Percentiles rank a stretch among this genome's conserved stretches.
phyloP scores from a whole-genome alignment of 2,888 invertebrate genomes.

The Diadromus collaris region DNA sequence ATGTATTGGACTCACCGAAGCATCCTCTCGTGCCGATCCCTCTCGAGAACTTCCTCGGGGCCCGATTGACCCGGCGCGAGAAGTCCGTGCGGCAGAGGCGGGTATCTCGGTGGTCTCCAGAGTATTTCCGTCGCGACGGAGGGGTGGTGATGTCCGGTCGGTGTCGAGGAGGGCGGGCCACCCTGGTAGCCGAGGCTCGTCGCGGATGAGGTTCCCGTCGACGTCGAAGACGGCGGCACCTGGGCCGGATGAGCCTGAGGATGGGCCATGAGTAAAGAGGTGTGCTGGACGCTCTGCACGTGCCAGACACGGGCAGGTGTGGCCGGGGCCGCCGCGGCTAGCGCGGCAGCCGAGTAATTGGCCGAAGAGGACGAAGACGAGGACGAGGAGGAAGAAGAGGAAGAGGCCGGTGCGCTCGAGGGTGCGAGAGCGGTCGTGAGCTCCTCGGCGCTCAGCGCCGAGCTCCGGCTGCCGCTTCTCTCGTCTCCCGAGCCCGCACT shows the following conservation, averaged over 20 bases:
- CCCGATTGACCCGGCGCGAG: conserved; percentile 80
- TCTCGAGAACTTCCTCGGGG: conserved; percentile 81
- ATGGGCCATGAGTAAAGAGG: conserved; percentile 83
- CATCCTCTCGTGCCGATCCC: conserved; percentile 83
- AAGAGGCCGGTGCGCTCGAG: conserved; percentile 70
- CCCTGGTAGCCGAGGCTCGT: conserved; percentile 76
- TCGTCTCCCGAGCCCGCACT: conserved; percentile 88
- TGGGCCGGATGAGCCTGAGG: conserved; percentile 73
- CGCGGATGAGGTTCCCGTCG: conserved; percentile 69
- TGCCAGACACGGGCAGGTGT: conserved; percentile 80
- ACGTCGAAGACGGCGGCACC: conserved; percentile 73
- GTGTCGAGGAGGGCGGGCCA: conserved; percentile 54
- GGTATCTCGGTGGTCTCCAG: conserved; percentile 80
- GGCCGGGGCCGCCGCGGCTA: conserved; percentile 76
- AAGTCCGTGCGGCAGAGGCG: conserved; percentile 82
- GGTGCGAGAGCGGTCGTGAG: conserved; percentile 81
- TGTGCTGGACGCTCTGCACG: conserved; percentile 84
- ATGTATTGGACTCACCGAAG: conserved; percentile 51
- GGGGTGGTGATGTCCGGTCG: conserved; percentile 71
- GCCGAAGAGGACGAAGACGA: conserved; percentile 42
- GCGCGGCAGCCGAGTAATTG: conserved; percentile 69
- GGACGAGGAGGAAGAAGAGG: conserved; percentile 42
- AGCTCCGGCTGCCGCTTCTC: conserved; percentile 88
- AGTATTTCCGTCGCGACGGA: conserved; percentile 77
- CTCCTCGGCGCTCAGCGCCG: conserved; percentile 89